Evolutionary conservation across 2,113 vertebrate genomes (phyloP), one percentile per base, ranked within the genome.

Genomic region (Origma solitaria): DNA sequence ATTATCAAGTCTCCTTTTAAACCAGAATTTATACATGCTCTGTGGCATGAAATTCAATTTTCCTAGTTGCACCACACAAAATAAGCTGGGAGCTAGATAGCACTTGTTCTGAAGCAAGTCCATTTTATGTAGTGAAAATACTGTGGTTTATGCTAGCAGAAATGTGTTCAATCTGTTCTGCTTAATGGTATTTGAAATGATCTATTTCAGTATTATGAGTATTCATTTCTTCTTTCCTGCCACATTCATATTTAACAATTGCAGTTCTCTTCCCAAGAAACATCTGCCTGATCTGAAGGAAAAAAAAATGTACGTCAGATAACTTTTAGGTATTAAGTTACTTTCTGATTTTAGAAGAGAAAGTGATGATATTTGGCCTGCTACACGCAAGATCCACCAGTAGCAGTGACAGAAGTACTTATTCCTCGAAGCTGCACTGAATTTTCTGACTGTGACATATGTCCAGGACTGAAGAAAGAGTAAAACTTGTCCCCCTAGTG

Each of bases 401-500:
- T 31, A 80, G 8, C 47, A 94, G 11, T 40, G 56, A 22, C 31
- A 40, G 21, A 94, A 61, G 7, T 45, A 76, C 5, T 35, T 62
- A 65, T 45, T 92, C 33, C 38, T 69, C 90, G 87, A 89, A 70
- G 56, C 33, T 86, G 23, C 35, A 17, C 11, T 79, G 21, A 66
- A 18, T 88, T 87, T 49, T 77, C 61, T 81, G 47, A 31, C 45
- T 42, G 33, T 77, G 86, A 86, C 82, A 54, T 30, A 45, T 4
- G 16, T 73, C 58, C 75, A 90, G 40, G 13, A 79, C 2, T 51
- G 58, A 89, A 90, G 75, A 85, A 87, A 79, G 65, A 86, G 73
- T 87, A 87, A 94, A 94, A 95, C 75, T 95, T 82, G 85, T 97
- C 94, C 93, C 95, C 93, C 96, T 96, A 96, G 96, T 92, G 93